Base-by-base conservation (phyloP, 2,797 vertebrate genomes). In the Vipera latastei region DNA sequence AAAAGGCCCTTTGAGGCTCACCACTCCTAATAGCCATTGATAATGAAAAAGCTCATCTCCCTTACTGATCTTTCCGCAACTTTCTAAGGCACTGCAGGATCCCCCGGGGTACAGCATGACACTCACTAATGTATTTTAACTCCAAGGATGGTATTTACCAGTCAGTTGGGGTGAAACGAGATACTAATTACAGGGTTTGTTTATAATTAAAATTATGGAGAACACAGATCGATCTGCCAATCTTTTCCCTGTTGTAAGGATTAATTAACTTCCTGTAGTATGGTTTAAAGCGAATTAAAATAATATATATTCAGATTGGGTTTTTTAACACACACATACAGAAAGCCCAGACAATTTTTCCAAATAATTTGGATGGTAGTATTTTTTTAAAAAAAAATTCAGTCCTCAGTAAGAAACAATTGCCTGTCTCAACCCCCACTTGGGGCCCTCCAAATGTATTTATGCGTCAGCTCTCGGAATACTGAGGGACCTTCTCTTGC, bases 181-280 rank as follows among this genome's bases (percentile, higher is more conserved):
- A 73, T 18, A 86, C 65, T 94, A 86, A 88, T 88, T 95, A 93
- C 94, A 59, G 16, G 89, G 94, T 91, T 92, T 90, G 69, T 91
- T 88, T 90, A 78, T 88, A 90, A 87, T 95, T 96, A 78, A 94
- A 89, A 91, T 92, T 89, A 92, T 93, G 91, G 91, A 63, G 94
- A 90, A 60, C 89, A 87, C 94, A 89, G 63, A 57, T 89, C 14
- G 55, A 38, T 89, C 92, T 93, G 89, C 91, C 90, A 95, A 87
- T 25, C 59, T 86, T 32, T 65, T 65, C 48, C 92, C 95, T 95
- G 92, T 48, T 94, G 92, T 93, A 95, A 95, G 96, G 93, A 95
- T 94, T 95, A 96, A 96, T 95, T 95, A 93, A 95, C 96, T 97
- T 95, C 94, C 96, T 94, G 94, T 96, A 93, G 95, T 94, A 94